phyloP scores from a whole-genome alignment of 2,113 vertebrate species.

The Tauraco erythrolophus region DNA sequence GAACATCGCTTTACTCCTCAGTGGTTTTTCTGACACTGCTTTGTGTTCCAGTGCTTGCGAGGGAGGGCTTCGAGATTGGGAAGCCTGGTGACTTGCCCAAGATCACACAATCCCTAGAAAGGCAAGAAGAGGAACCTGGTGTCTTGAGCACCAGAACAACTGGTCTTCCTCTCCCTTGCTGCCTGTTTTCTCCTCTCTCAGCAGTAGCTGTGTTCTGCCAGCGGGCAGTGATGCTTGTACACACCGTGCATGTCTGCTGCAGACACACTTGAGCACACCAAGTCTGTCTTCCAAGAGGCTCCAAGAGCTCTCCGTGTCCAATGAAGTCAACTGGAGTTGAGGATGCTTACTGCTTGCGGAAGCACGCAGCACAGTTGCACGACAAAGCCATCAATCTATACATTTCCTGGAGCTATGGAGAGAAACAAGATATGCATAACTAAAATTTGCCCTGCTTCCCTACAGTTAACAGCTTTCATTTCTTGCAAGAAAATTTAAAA shows the following conservation, averaged over 20 bases:
- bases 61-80: accelerated
- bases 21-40: not conserved
- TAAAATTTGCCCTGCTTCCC: not conserved
- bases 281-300: not conserved
- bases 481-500: not conserved
- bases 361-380: not conserved
- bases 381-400: not conserved
- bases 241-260: not conserved
- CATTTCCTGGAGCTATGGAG: not conserved
- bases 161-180: not conserved
- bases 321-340: not conserved
- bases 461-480: not conserved
- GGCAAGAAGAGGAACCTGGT: not conserved
- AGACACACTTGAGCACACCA: not conserved
- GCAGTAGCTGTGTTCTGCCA: not conserved
- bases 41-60: too few species aligned
- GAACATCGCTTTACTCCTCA: not conserved
- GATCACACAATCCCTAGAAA: not conserved
- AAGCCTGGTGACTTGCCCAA: not conserved
- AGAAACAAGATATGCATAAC: not conserved
- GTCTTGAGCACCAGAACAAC: not conserved
- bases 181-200: not conserved
- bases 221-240: not conserved
- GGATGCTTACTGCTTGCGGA: not conserved
- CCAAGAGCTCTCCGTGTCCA: not conserved